Base-by-base conservation (phyloP, 2,113 vertebrate genomes). In the Oxyura jamaicensis region DNA sequence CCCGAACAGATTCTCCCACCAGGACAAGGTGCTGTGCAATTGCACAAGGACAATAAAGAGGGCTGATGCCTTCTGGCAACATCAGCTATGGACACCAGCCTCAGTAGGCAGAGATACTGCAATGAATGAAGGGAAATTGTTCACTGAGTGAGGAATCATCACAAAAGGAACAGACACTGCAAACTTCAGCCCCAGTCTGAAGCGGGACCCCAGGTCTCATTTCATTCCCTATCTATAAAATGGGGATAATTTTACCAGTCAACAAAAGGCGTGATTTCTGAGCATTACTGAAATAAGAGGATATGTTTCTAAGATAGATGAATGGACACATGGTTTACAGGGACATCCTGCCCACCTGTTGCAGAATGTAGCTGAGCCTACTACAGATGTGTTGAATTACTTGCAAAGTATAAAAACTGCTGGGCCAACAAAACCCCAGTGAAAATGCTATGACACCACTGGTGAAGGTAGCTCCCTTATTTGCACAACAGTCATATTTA, bases 241-340 rank as follows among this genome's bases (percentile, higher is more conserved):
- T 14, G 11, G 23, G 69, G 75, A 66, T 62, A 10, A 63, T 86
- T 88, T 95, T 86, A 67, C 69, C 72, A 71, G 65, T 35, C 1
- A 9, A 13, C 59, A 58, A 86, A 91, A 33, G 12, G 86, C 66
- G 55, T 5, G 3, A 71, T 75, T 93, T 88, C 33, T 68, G 35
- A 83, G 22, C 84, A 72, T 42, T 60, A 63, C 12, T 84, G 60
- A 95, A 91, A 88, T 22, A 83, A 56, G 21, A 19, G 58, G 68
- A 59, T 92, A 55, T 1, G 12, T 80, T 33, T 93, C 88, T 90
- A 80, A 77, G 88, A 77, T 13, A 91, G 71, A 81, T 63, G 79
- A 94, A 86, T 56, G 58, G 94, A 78, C 94, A 95, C 83, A 93
- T 82, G 89, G 69, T 75, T 95, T 82, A 55, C 72, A 92, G 73